Evolutionary conservation across 2,797 vertebrate genomes (phyloP).

Genomic region (Loris lydekkerianus): DNA sequence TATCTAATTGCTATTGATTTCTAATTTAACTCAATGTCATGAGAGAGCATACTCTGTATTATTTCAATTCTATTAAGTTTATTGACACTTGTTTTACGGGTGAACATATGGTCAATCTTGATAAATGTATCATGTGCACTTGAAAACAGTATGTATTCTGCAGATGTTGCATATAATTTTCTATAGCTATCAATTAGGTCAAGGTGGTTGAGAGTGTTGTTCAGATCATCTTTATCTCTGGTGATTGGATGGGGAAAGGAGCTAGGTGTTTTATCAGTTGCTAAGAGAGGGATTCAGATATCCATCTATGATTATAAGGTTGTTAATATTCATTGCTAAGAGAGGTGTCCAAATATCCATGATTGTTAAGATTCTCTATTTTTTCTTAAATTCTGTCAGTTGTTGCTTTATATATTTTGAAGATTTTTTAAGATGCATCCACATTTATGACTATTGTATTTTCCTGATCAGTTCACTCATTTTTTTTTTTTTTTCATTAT

Average conservation of each 20-base stretch:
- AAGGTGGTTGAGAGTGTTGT: not conserved
- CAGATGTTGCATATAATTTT: slow-evolving; percentile 62
- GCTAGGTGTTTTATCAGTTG: not conserved
- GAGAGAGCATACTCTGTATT: not conserved
- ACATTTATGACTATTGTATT: not conserved
- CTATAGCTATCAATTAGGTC: slow-evolving; percentile 62
- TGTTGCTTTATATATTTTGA: not conserved
- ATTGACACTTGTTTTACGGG: slow-evolving; percentile 48
- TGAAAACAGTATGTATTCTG: slow-evolving; percentile 58
- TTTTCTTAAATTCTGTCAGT: not conserved
- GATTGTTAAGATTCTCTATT: not conserved
- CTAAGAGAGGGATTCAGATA: not conserved
- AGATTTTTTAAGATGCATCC: not conserved
- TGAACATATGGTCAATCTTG: slow-evolving; percentile 65
- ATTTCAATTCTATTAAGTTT: slow-evolving; percentile 55
- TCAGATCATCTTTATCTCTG: slow-evolving; percentile 25
- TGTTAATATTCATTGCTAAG: not conserved
- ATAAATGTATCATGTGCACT: slow-evolving; percentile 52
- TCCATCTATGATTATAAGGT: not conserved
- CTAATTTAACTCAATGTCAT: slow-evolving; percentile 54
- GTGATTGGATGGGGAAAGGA: not conserved
- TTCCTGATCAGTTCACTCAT: not conserved
- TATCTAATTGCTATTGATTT: slow-evolving; percentile 63
- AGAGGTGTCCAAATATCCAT: not conserved
- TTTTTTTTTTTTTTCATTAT: slow-evolving; percentile 46